Evolutionary conservation across 2,113 vertebrate species (phyloP), one percentile per base, ranked within the genome.

Genomic region (Rallus limicola): DNA sequence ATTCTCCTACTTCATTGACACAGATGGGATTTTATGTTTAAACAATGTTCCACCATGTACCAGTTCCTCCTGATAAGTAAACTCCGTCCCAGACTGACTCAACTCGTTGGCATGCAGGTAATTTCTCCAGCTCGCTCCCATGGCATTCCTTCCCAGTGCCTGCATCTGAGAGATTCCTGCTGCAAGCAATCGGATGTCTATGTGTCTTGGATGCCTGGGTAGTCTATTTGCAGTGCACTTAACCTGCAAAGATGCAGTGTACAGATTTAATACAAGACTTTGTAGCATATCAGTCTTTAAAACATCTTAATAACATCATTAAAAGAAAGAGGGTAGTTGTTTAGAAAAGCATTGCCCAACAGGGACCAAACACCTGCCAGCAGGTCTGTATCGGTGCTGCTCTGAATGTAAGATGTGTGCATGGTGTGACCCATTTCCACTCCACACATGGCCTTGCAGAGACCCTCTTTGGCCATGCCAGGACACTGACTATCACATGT

Each of bases 11-110:
- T 89, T 56, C 85, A 13, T 5, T 85, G 90, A 64, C 92, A 63
- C 40, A 50, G 69, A 60, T 18, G 71, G 88, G 77, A 81, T 95
- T 92, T 68, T 56, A 86, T 5, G 0, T 94, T 84, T 96, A 95
- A 96, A 93, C 96, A 97, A 21, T 1, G 97, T 96, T 96, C 97
- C 83, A 89, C 88, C 44, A 3, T 23, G 97, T 97, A 97, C 97
- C 96, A 95, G 85, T 86, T 93, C 78, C 71, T 46, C 24, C 38
- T 13, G 95, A 96, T 97, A 97, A 97, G 81, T 3, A 58, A 63
- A 18, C 18, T 63, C 93, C 40, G 74, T 19, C 64, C 68, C 74
- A 38, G 80, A 7, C 20, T 96, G 96, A 95, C 53, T 97, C 97
- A 95, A 29, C 56, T 84, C 64, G 7, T 16, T 86, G 94, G 95